Conservation (phyloP, 2,113 vertebrate species). For the Cranoglanis bouderius region DNA sequence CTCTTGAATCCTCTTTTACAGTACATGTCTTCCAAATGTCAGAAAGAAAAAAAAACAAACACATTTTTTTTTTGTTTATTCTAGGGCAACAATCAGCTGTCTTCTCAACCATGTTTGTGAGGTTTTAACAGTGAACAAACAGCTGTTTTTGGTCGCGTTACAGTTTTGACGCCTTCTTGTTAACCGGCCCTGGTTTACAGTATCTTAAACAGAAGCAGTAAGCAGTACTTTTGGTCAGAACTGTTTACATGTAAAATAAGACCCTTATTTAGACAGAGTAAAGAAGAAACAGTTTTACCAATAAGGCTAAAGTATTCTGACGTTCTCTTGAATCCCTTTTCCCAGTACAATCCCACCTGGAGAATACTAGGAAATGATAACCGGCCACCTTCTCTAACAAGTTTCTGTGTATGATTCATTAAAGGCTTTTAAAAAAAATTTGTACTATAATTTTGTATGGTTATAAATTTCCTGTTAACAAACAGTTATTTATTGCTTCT, state of each 20-base stretch:
- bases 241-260: not conserved
- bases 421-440: not conserved
- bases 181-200: not conserved
- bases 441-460: not conserved
- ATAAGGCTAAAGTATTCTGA: not conserved
- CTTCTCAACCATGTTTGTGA: not conserved
- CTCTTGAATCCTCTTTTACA: not conserved
- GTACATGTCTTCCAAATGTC: not conserved
- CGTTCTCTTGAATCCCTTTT: not conserved
- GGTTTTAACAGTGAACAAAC: not conserved
- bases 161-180: not conserved
- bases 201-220: not conserved
- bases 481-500: not conserved
- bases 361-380: not conserved
- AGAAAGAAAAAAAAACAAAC: not conserved
- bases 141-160: slow-evolving; percentile 24
- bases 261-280: not conserved
- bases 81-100: not conserved
- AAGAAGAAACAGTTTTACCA: not conserved
- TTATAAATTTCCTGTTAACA: not conserved
- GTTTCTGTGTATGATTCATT: not conserved
- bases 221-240: not conserved
- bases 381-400: not conserved
- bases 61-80: not conserved
- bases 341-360: not conserved